Evolutionary conservation across 2,888 invertebrate species (phyloP), one percentile per base, ranked within the genome.

Genomic region (Agriopis leucophaearia): DNA sequence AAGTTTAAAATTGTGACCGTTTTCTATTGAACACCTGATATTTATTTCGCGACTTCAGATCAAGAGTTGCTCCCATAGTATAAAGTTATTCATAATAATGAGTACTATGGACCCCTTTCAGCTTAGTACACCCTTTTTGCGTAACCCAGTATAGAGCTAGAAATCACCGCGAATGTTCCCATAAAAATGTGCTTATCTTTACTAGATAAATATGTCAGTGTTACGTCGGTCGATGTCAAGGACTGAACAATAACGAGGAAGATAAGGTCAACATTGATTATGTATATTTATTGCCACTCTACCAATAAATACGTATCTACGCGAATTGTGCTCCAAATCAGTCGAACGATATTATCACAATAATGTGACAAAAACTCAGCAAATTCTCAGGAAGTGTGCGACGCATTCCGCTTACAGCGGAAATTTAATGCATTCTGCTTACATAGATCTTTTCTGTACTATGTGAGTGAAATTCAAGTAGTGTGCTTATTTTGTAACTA

Each of bases 141-240:
- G 27, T 27, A 27, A 27, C 27, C 27, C 27, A 2, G 27, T 27
- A 27, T 27, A 27, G 3, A 38, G 36, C 15, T 15, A 9, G 38
- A 15, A 9, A 15, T 38, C 15, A 54, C 52, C 12, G 16, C 9
- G 13, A 38, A 38, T 54, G 38, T 54, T 15, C 38, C 16, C 52
- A n/a, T 38, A 54, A 54, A 54, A 36, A 54, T 44, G n/a, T 44
- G 7, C 44, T 57, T 35, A 45, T 35, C 44, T 57, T n/a, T n/a
- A 55, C 12, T 15, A 48, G 48, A 50, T 59, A 58, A 68, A 15
- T 13, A 66, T 63, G 59, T 63, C 65, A 64, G 56, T 62, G 58
- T 18, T 47, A 27, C 18, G 48, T 52, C 48, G 47, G 63, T 16
- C 57, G 36, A 67, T 66, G 69, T 68, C 74, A 74, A 70, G 71